phyloP scores from a whole-genome alignment of 2,888 invertebrate genomes.

The Leptinotarsa rubiginosa region DNA sequence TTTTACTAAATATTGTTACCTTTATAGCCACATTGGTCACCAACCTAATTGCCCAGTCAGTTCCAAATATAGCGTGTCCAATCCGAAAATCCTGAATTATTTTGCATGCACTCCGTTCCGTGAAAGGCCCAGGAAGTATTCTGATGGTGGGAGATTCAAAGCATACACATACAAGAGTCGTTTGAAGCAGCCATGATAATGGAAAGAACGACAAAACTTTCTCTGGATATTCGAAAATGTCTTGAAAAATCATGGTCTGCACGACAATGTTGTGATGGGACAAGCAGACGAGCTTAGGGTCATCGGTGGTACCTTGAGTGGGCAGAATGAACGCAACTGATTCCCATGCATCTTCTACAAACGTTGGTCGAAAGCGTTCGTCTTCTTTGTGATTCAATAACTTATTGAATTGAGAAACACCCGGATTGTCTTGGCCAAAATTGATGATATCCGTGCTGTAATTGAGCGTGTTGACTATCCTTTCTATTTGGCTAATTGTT shows the following conservation, averaged over 20 bases:
- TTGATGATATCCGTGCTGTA: slow-evolving; percentile 42
- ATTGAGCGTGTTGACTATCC: slow-evolving; percentile 43
- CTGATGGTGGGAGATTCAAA: slow-evolving; percentile 53
- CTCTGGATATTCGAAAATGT: slow-evolving; percentile 50
- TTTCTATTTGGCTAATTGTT: slow-evolving; percentile 53
- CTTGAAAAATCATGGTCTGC: slow-evolving; percentile 50
- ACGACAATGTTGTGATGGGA: slow-evolving; percentile 57
- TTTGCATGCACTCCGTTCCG: slow-evolving; percentile 56
- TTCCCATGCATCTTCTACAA: slow-evolving; percentile 51
- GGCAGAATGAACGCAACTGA: slow-evolving; percentile 58
- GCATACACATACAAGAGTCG: slow-evolving; percentile 54
- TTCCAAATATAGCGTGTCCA: slow-evolving; percentile 55
- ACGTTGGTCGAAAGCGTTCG: slow-evolving; percentile 49
- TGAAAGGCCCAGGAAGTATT: slow-evolving; percentile 54
- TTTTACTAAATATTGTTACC: slow-evolving; percentile 44
- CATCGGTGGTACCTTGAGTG: slow-evolving; percentile 55
- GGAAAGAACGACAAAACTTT: slow-evolving; percentile 59
- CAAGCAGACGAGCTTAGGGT: slow-evolving; percentile 57
- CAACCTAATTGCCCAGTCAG: slow-evolving; percentile 55
- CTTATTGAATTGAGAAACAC: slow-evolving; percentile 28
- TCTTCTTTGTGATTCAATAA: slow-evolving; percentile 47
- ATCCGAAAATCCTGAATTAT: slow-evolving; percentile 59
- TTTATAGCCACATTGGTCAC: slow-evolving; percentile 53
- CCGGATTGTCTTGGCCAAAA: slow-evolving; percentile 33
- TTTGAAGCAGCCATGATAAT: slow-evolving; percentile 56